Base-by-base conservation (phyloP, 2,113 vertebrate genomes). In the Sprattus sprattus region DNA sequence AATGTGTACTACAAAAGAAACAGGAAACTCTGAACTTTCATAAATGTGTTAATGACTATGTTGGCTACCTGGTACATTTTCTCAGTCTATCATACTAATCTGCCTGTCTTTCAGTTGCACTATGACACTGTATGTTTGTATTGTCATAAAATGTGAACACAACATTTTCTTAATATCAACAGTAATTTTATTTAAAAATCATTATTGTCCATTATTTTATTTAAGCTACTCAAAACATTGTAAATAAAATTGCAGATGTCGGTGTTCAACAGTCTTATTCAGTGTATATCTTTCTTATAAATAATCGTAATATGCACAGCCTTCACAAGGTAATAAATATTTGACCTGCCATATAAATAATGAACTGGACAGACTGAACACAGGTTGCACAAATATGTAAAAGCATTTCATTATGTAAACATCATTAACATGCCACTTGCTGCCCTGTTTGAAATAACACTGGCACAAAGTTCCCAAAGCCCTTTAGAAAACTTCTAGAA, bases 371-470 rank as follows among this genome's bases (percentile, higher is more conserved):
- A 93, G 88, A 93, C 91, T 91, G 87, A 85, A 89, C 88, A 89
- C 89, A 89, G 45, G 45, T 89, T 86, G n/a, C 75, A 87, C 84
- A 85, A 15, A 85, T 88, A 89, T 85, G 92, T 85, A 87, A 92
- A 92, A 93, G 88, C 86, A 71, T 75, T 88, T 90, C 90, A 89
- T 91, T 93, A 90, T 92, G 90, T 92, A 92, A 89, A 92, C 90
- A 92, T 91, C 90, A 60, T 91, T 90, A 89, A 89, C 88, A 91
- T 88, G 88, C 88, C 82, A 87, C 85, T 88, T 82, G 87, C 88
- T 87, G 81, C 18, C 54, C 22, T 82, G 78, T 86, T 87, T 91
- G 82, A 52, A 50, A 49, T 90, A 91, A 91, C 91, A 92, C 91
- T 92, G 88, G 85, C 81, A 90, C 86, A 89, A 88, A 86, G 86